Conservation (phyloP, 2,797 vertebrate species). For the Mus caroli region DNA sequence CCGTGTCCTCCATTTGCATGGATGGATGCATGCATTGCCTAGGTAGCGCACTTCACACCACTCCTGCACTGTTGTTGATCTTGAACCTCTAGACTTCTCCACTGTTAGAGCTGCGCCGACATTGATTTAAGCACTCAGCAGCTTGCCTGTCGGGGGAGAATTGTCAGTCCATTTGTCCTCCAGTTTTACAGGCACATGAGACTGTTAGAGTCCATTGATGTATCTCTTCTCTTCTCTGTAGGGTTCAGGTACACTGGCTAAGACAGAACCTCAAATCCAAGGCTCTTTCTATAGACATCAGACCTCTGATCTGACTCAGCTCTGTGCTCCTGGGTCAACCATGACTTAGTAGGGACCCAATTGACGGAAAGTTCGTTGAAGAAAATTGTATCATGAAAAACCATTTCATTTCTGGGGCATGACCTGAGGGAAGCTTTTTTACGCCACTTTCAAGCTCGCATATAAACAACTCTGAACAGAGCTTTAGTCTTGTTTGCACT, state of each 20-base stretch:
- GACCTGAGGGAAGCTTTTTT: conserved; percentile 78
- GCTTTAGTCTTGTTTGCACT: conserved; percentile 90
- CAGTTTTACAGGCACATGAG: conserved; percentile 46
- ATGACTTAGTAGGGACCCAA: conserved; percentile 46
- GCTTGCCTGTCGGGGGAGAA: conserved; percentile 44
- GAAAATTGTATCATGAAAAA: no score
- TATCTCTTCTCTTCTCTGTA: conserved; percentile 69
- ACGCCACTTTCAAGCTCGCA: conserved; percentile 81
- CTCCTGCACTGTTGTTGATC: conserved; percentile 86
- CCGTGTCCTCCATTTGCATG: conserved; percentile 87
- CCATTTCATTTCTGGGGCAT: no score
- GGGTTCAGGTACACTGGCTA: conserved; percentile 70
- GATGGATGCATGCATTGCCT: conserved; percentile 87
- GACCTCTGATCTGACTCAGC: conserved; percentile 41
- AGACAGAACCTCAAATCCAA: conserved; percentile 80
- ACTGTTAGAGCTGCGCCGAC: conserved; percentile 74
- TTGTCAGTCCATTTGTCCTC: conserved; percentile 69
- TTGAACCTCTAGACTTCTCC: conserved; percentile 76
- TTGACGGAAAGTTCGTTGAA: no score
- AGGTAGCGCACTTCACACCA: conserved; percentile 82
- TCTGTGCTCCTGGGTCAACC: conserved; percentile 46
- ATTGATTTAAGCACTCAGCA: conserved; percentile 74
- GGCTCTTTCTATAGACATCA: conserved; percentile 55
- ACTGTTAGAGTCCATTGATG: conserved; percentile 60
- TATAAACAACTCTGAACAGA: conserved; percentile 83